phyloP scores from a whole-genome alignment of 2,797 vertebrate genomes.

The Acestrorhynchus altus region DNA sequence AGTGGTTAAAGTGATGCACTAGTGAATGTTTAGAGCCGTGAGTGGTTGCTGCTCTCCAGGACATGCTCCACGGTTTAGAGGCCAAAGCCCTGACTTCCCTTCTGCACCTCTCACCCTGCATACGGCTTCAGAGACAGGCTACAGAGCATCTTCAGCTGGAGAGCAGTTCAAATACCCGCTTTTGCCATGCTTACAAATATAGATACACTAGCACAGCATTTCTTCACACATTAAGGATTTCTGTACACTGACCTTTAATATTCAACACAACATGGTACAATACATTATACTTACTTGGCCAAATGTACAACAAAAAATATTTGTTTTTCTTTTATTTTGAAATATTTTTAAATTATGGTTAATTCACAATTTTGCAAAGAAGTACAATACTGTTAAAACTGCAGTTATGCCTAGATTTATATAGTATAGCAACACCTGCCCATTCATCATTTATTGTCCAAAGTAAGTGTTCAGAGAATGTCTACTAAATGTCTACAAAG shows the following conservation, averaged over 20 bases:
- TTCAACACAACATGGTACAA: too few relatives aligned
- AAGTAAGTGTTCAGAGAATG: too few relatives aligned
- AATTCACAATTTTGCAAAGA: neutral
- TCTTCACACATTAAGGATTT: neutral
- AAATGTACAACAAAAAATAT: neutral
- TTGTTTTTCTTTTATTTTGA: slow-evolving; percentile 2
- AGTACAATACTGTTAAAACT: neutral
- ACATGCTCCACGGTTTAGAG: neutral
- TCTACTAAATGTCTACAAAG: too few relatives aligned
- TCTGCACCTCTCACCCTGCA: neutral
- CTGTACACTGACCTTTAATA: neutral
- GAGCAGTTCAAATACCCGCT: neutral
- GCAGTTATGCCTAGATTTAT: too few relatives aligned
- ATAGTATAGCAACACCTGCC: too few relatives aligned
- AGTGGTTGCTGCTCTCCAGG: slow-evolving; percentile 21
- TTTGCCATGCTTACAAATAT: neutral
- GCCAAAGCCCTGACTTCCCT: slow-evolving; percentile 5
- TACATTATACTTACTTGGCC: neutral
- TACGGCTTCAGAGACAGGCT: neutral
- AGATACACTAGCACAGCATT: neutral
- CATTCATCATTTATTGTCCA: too few relatives aligned
- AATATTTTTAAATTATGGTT: neutral
- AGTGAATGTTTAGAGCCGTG: slow-evolving; percentile 26
- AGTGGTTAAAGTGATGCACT: slow-evolving; percentile 36
- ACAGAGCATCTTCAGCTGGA: slow-evolving; percentile 5